A percentile compares a stretch with the other conserved stretches of the same genome.
Evolutionary conservation across 2,888 invertebrate species (phyloP).

Genomic region (Nymphalis polychloros): DNA sequence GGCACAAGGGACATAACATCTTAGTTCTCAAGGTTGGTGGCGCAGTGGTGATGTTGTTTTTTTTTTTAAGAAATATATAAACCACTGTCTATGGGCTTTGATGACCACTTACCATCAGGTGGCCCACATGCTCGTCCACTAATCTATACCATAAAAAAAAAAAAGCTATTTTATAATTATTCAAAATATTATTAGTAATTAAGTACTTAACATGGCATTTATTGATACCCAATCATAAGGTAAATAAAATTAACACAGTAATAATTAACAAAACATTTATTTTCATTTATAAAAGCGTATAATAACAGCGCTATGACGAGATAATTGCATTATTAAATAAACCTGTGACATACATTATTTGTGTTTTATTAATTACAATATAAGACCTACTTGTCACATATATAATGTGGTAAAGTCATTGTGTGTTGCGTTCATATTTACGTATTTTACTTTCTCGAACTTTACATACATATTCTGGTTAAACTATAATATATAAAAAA

Average conservation of each 20-base stretch:
- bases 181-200: too few species aligned
- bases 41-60: too few species aligned
- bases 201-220: too few species aligned
- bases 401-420: background rate
- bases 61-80: too few species aligned
- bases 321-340: conserved; percentile 43
- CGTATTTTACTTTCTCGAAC: background rate
- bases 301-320: conserved; percentile 54
- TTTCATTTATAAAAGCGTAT: conserved; percentile 56
- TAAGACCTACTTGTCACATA: conserved; percentile 2
- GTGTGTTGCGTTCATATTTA: conserved; percentile 14
- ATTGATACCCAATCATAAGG: background rate
- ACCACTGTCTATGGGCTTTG: too few species aligned
- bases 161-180: too few species aligned
- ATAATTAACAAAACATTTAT: conserved; percentile 66
- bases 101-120: too few species aligned
- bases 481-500: background rate
- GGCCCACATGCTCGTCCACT: too few species aligned
- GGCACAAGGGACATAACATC: too few species aligned
- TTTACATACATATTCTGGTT: background rate
- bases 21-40: too few species aligned
- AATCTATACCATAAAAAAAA: too few species aligned
- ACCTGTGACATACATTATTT: conserved; percentile 38
- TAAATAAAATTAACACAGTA: conserved; percentile 46
- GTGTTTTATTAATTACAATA: conserved; percentile 19